Conservation (phyloP, 2,888 invertebrate genomes). For the Melipona beecheii region DNA sequence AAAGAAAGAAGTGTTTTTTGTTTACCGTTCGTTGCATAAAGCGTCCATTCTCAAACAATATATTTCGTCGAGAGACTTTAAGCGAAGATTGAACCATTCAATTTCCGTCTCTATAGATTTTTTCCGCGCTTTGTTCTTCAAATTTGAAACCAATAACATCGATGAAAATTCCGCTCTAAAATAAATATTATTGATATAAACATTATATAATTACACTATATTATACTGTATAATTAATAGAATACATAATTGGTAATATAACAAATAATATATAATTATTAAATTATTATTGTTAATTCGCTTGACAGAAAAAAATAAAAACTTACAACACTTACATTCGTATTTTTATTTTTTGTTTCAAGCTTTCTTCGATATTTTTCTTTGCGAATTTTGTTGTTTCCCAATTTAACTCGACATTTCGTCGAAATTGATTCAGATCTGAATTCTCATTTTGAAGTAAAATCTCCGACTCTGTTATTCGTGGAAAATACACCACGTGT, state of each 20-base stretch:
- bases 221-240: not conserved
- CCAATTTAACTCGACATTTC: not conserved
- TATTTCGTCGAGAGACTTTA: not conserved
- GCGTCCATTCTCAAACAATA: not conserved
- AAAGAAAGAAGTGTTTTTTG: no score
- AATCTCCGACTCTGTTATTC: not conserved
- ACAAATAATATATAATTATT: not conserved
- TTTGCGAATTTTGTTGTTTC: not conserved
- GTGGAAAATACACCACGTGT: not conserved
- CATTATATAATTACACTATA: no score
- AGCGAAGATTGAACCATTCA: not conserved
- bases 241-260: not conserved
- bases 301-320: not conserved
- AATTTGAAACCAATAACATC: not conserved
- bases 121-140: not conserved
- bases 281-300: not conserved
- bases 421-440: not conserved
- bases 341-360: not conserved
- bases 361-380: not conserved
- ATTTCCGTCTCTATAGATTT: not conserved
- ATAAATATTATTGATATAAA: not conserved
- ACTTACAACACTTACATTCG: constrained; percentile 5
- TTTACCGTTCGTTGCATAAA: constrained; percentile 48
- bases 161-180: constrained; percentile 15
- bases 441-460: not conserved